These are phyloP conservation scores for Physeter macrocephalus DNA, from an alignment of 2,113 vertebrate species.

Conservation along the genomic window DNA sequence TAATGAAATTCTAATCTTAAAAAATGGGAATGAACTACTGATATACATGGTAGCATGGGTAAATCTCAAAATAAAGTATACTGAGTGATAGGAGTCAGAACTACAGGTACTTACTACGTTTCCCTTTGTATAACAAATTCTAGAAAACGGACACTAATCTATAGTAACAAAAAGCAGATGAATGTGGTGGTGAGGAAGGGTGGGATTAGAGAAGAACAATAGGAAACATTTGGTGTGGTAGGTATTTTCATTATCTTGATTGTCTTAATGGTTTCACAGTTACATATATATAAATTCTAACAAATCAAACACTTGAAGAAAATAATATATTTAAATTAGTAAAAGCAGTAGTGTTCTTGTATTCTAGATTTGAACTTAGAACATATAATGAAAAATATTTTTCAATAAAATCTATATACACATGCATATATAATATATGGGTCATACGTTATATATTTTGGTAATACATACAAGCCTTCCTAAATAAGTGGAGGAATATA, in stretches of 20 bases:
- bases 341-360: neutral
- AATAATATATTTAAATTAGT: neutral
- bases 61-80: neutral
- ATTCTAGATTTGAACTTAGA: neutral
- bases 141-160: neutral
- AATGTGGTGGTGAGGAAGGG: neutral
- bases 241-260: neutral
- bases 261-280: neutral
- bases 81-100: neutral
- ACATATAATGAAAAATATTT: neutral
- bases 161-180: neutral
- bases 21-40: neutral
- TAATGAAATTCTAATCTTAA: neutral
- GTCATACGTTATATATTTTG: neutral
- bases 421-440: neutral
- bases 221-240: neutral
- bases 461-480: neutral
- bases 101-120: neutral
- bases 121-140: neutral
- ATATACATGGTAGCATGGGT: neutral
- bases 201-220: neutral
- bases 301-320: neutral
- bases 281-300: neutral
- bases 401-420: neutral
- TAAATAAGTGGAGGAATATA: neutral